phyloP scores from a whole-genome alignment of 1,140 invertebrate species.

The Homarus americanus region DNA sequence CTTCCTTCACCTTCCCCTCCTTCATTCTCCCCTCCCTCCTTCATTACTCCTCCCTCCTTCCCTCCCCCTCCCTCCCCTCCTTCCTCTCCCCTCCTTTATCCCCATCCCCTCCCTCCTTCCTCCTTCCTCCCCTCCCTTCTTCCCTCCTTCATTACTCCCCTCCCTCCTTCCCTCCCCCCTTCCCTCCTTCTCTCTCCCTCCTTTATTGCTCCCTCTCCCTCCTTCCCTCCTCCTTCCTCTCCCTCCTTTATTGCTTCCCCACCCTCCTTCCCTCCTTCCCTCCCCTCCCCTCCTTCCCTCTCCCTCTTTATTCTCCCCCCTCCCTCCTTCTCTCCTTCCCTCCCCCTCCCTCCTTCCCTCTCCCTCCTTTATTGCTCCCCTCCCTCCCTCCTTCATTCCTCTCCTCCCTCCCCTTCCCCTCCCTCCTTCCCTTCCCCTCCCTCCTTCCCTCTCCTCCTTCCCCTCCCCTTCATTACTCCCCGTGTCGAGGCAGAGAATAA shows the following conservation, averaged over 20 bases:
- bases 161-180: too few relatives aligned
- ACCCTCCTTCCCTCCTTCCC: not conserved
- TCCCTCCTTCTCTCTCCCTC: too few relatives aligned
- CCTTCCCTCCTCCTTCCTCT: constrained; percentile 1
- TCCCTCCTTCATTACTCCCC: too few relatives aligned
- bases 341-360: not conserved
- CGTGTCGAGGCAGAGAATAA: too few relatives aligned
- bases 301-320: not conserved
- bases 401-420: not conserved
- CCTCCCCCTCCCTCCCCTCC: not conserved
- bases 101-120: not conserved
- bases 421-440: not conserved
- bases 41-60: not conserved
- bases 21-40: not conserved
- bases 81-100: not conserved
- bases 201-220: constrained; percentile 3
- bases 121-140: too few relatives aligned
- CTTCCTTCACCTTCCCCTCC: not conserved
- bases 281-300: not conserved
- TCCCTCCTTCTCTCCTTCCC: not conserved
- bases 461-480: not conserved
- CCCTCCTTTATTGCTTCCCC: not conserved
- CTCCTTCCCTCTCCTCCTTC: too few relatives aligned
- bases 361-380: not conserved
- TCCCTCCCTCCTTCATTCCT: not conserved